Evolutionary conservation across 2,113 vertebrate species (phyloP).

Genomic region (Sialia sialis): DNA sequence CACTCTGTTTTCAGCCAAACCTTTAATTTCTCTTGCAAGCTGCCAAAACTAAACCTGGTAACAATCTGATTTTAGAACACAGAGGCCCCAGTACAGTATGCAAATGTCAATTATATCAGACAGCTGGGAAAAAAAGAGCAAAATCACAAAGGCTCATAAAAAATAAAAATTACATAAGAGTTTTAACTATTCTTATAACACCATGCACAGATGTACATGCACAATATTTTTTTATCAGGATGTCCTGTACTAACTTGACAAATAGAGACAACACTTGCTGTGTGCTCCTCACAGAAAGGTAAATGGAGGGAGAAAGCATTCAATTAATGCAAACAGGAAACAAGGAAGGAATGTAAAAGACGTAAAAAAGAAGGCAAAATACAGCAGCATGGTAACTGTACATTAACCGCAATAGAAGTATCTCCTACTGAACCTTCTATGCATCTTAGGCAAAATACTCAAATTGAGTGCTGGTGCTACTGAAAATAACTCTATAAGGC

Average conservation of each 20-base stretch:
- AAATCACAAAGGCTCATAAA: neutral
- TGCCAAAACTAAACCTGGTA: constrained; percentile 46
- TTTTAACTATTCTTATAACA: neutral
- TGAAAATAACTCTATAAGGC: neutral
- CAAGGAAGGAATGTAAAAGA: neutral
- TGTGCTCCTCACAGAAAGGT: neutral
- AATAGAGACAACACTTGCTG: neutral
- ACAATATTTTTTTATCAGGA: neutral
- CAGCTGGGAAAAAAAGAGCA: neutral
- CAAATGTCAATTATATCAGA: constrained; percentile 18
- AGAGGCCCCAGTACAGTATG: neutral
- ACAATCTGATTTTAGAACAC: constrained; percentile 21
- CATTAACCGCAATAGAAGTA: neutral
- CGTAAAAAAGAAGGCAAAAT: neutral
- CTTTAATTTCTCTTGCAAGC: constrained; percentile 32
- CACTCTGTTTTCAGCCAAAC: constrained; percentile 22
- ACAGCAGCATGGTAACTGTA: neutral
- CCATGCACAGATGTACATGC: neutral
- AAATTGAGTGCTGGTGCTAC: neutral
- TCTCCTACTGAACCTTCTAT: neutral
- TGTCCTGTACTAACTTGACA: neutral
- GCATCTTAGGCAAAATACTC: neutral
- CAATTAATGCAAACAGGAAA: neutral
- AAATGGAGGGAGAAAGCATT: neutral
- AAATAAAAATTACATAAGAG: neutral